Percentiles rank a stretch among this genome's conserved stretches.
Evolutionary conservation across 2,888 invertebrate species (phyloP).

Genomic region (Nephrotoma guestfalica): DNA sequence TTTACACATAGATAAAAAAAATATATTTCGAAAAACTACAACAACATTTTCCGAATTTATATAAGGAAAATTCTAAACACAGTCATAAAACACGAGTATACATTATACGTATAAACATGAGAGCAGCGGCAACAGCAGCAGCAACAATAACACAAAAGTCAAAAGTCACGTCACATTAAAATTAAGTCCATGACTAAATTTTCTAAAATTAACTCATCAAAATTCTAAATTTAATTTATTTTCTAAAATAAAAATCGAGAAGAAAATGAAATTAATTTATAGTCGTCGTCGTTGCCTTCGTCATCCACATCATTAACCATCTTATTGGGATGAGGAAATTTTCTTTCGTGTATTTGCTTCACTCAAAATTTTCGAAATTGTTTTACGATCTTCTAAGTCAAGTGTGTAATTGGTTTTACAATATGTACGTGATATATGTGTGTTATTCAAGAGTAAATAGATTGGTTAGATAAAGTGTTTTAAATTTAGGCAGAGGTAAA

Average conservation of each 20-base stretch:
- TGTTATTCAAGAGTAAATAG: too few species aligned
- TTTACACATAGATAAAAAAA: background rate
- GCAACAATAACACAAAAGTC: background rate
- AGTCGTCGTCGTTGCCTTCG: background rate
- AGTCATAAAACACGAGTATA: background rate
- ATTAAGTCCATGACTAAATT: constrained; percentile 1
- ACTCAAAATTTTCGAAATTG: background rate
- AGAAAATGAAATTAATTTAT: background rate
- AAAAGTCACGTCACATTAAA: constrained; percentile 1
- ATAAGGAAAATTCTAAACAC: background rate
- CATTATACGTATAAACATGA: background rate
- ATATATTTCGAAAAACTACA: background rate
- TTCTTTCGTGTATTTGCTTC: background rate
- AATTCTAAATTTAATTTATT: constrained; percentile 1
- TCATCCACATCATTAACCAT: background rate
- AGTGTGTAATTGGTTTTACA: background rate
- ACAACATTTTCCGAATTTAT: background rate
- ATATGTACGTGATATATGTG: too few species aligned
- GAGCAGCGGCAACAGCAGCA: background rate
- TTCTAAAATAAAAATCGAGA: background rate
- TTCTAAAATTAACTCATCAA: constrained; percentile 1
- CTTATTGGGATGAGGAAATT: background rate
- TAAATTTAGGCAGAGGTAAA: too few species aligned
- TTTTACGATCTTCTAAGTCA: background rate
- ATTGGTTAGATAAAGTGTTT: too few species aligned